Base-by-base conservation (phyloP, 2,113 vertebrate species). In the Phaetusa simplex region DNA sequence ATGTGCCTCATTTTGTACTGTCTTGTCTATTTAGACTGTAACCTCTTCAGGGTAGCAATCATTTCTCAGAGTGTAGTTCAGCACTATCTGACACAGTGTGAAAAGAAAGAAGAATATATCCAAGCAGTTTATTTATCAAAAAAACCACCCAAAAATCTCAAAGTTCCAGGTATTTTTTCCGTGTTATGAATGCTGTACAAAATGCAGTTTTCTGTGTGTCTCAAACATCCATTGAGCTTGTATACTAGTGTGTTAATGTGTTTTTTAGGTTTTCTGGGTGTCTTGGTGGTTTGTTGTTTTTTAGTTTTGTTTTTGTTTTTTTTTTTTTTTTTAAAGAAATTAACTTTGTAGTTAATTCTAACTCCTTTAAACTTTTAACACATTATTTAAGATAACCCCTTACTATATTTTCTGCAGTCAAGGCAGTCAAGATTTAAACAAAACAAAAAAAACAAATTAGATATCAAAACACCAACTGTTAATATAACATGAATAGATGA, bases 381-480 rank as follows among this genome's bases (percentile, higher is more conserved):
- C 26, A 23, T 38, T 36, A 40, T 45, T 70, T 19, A 49, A 73
- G 72, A 45, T 45, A 77, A 66, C 49, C 67, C 42, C 38, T 73
- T 27, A 49, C 29, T 88, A 7, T 45, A 3, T 86, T 80, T 92
- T 58, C 85, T 72, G n/a, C 90, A 71, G 58, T 53, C 36, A 29
- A 26, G 71, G n/a, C 90, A 71, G 58, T 53, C 36, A 29, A 26
- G 71, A 86, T 34, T 90, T 15, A 30, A 94, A 49, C 32, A 45
- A 27, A 59, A 30, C 47, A 43, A 69, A 36, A 53, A 36, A 29
- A 18, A 45, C 0, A 0, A 90, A 29, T 40, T 20, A 49, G 66
- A 30, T 83, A 72, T 77, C 49, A 77, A 93, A 97, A 96, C 92
- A 95, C 93, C 96, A 95, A 80, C 96, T 97, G 96, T 94, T 97